Evolutionary conservation across 2,888 invertebrate genomes (phyloP), one percentile per base, ranked within the genome.

Genomic region (Tipula lateralis): DNA sequence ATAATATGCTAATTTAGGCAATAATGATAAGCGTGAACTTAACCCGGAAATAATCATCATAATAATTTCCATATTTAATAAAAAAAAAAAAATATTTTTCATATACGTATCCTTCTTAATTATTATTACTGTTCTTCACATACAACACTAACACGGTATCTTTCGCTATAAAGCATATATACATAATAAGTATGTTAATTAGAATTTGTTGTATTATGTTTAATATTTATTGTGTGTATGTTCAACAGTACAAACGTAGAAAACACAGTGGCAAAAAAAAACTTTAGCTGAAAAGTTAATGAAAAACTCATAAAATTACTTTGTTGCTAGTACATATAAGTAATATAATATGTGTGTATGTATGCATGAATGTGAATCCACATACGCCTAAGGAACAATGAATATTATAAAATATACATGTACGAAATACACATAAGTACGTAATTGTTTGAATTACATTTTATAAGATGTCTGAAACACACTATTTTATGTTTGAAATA

Each of bases 221-320:
- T 24, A 66, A 66, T 24, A 9, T 66, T 24, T 66, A 24, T 66
- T 12, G 19, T 66, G 66, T 66, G 66, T 66, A 24, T 34, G 66
- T 50, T 50, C 16, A 50, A 50, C 16, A 50, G 16, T 50, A 39
- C 9, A 16, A 16, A 50, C 16, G 5, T 16, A 50, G 44, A 50
- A 50, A 50, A 6, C 16, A 50, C 44, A 16, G 16, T 50, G 16
- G 16, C 7, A 50, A 50, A 50, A 44, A 16, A 44, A 24, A 66
- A 66, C 24, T 24, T 66, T 24, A 66, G 66, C 66, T 24, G 66
- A 66, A 66, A 66, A 66, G 66, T 66, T 66, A 66, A 66, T 66
- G 66, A 66, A 66, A 66, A 66, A 66, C 66, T 66, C 66, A 24
- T 66, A 66, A 66, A 66, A 66, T 24, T 66, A 66, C 66, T 66